Percentiles rank a stretch among this genome's conserved stretches.
These are phyloP conservation scores for Notothenia rossii DNA, from an alignment of 2,113 vertebrate genomes.

Conservation along the genomic window DNA sequence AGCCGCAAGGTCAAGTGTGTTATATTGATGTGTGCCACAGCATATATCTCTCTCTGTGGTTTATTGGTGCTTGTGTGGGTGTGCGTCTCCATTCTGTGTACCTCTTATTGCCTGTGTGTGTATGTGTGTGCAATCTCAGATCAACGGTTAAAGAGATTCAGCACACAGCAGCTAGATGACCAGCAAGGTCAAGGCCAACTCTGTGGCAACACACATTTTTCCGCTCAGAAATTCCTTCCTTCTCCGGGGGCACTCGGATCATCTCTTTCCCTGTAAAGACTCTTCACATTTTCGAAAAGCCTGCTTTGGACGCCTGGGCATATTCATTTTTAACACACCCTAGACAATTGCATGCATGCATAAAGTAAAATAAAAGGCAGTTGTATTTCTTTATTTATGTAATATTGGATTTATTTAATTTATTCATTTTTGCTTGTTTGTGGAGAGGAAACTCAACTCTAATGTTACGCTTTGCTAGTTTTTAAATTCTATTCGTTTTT, in stretches of 20 bases:
- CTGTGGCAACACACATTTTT: conserved; percentile 78
- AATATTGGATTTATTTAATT: neutral
- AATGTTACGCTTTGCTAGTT: conserved; percentile 71
- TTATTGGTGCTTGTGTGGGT: conserved; percentile 51
- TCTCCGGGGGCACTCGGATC: conserved; percentile 57
- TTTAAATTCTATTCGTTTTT: conserved; percentile 69
- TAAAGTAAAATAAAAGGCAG: neutral
- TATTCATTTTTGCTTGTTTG: neutral
- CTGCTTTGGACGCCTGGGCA: neutral
- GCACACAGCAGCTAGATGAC: conserved; percentile 68
- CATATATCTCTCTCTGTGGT: conserved; percentile 41
- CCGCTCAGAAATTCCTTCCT: conserved; percentile 60
- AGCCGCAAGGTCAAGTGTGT: conserved; percentile 73
- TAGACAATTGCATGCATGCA: conserved; percentile 1
- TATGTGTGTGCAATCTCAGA: conserved; percentile 34
- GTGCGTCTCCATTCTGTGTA: conserved; percentile 1
- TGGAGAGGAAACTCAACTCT: conserved; percentile 49
- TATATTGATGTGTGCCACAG: conserved; percentile 42
- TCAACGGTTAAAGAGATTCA: conserved; percentile 72
- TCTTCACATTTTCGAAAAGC: conserved; percentile 8
- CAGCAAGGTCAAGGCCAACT: conserved; percentile 76
- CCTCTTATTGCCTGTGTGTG: conserved; percentile 4
- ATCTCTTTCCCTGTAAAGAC: conserved; percentile 34
- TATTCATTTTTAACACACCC: neutral
- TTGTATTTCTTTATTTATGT: neutral